Conservation (phyloP, 2,888 invertebrate genomes). For the Drosophila dives region DNA sequence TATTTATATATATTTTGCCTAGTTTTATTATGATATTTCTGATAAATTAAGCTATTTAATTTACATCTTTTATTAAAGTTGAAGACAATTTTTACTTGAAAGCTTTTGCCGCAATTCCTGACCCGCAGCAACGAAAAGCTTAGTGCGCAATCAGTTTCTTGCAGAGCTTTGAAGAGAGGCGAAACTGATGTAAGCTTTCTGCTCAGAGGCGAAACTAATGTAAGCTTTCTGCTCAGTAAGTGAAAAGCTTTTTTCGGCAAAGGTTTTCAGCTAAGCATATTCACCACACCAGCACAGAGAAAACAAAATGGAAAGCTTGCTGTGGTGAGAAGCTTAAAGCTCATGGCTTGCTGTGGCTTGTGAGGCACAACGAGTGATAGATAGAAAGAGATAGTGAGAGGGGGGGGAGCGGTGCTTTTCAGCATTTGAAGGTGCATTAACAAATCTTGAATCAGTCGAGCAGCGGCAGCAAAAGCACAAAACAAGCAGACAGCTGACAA, state of each 20-base stretch:
- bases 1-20: background rate
- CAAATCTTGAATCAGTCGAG: slow-evolving; percentile 5
- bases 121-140: slow-evolving; percentile 17
- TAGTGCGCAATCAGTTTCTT: background rate
- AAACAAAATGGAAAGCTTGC: background rate
- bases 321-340: slow-evolving; percentile 12
- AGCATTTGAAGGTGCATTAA: slow-evolving; percentile 10
- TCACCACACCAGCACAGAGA: background rate
- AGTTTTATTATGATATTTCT: background rate
- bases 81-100: no score
- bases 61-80: no score
- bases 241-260: background rate
- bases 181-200: background rate
- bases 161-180: slow-evolving; percentile 14
- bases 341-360: background rate
- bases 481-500: background rate
- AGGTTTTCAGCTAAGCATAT: background rate
- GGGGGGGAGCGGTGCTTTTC: no score
- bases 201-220: background rate
- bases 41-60: background rate
- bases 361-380: no score
- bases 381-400: no score
- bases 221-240: background rate
- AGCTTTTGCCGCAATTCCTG: slow-evolving; percentile 19
- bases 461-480: background rate